A percentile compares a stretch with the other conserved stretches of the same genome.
phyloP scores from a whole-genome alignment of 1,140 invertebrate species.

The Nasonia giraulti region DNA sequence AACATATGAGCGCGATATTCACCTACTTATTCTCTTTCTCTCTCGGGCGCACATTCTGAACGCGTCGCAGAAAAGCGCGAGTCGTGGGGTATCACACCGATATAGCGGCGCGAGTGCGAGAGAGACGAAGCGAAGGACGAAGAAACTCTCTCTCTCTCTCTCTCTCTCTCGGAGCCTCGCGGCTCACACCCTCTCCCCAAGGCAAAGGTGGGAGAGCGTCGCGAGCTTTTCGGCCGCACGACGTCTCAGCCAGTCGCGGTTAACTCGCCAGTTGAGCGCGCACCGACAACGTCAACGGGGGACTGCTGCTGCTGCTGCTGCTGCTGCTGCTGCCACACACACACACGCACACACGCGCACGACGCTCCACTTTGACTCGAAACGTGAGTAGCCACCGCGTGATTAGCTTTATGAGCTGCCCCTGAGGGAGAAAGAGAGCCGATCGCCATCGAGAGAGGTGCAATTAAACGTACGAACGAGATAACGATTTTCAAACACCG shows the following conservation, averaged over 20 bases:
- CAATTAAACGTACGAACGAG: too few relatives aligned
- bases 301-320: background rate
- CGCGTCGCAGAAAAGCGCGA: too few relatives aligned
- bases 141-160: conserved; percentile 56
- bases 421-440: too few relatives aligned
- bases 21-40: too few relatives aligned
- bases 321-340: too few relatives aligned
- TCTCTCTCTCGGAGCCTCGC: conserved; percentile 44
- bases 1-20: too few relatives aligned
- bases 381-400: conserved; percentile 16
- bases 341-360: background rate
- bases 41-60: too few relatives aligned
- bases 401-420: background rate
- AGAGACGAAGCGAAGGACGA: conserved; percentile 53
- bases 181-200: conserved; percentile 48
- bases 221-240: conserved; percentile 59
- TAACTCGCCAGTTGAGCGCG: conserved; percentile 69
- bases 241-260: conserved; percentile 68
- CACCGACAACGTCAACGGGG: conserved; percentile 60
- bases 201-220: conserved; percentile 65
- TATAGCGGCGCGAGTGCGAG: conserved; percentile 51
- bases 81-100: too few relatives aligned
- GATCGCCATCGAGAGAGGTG: too few relatives aligned
- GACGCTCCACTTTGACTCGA: background rate
- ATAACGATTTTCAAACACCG: background rate